Evolutionary conservation across 2,797 vertebrate species (phyloP).

Genomic region (Danio tinwini): DNA sequence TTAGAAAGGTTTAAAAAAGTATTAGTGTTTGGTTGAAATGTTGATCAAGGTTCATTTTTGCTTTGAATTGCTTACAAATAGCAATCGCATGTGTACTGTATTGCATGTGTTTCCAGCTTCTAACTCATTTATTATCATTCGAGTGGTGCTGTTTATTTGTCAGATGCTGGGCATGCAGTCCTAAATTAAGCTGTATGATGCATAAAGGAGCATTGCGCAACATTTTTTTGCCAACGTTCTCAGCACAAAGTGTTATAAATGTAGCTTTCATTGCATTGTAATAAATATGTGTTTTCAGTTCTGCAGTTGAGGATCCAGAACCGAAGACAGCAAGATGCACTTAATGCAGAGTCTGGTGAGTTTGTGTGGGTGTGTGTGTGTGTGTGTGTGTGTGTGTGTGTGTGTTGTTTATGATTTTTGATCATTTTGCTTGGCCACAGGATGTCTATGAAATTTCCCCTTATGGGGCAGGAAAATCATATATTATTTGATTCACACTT

Average conservation of each 20-base stretch:
- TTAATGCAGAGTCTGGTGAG: constrained; percentile 79
- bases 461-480: constrained; percentile 11
- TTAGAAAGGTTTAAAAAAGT: no score
- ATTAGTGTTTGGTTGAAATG: no score
- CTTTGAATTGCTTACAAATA: constrained; percentile 1
- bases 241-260: background rate
- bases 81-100: background rate
- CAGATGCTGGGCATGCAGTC: background rate
- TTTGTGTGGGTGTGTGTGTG: constrained; percentile 12
- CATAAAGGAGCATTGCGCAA: constrained; percentile 34
- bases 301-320: constrained; percentile 88
- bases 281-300: constrained; percentile 71
- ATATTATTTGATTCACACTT: constrained; percentile 13
- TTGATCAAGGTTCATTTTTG: no score
- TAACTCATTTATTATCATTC: constrained; percentile 40
- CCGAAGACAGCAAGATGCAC: constrained; percentile 82
- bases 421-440: background rate
- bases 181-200: constrained; percentile 51
- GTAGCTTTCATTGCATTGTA: background rate
- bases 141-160: background rate
- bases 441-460: constrained; percentile 2
- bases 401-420: constrained; percentile 14
- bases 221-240: constrained; percentile 29
- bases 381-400: constrained; percentile 64
- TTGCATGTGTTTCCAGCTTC: background rate